Evolutionary conservation across 1,140 invertebrate genomes (phyloP).

Genomic region (Lepidurus arcticus): DNA sequence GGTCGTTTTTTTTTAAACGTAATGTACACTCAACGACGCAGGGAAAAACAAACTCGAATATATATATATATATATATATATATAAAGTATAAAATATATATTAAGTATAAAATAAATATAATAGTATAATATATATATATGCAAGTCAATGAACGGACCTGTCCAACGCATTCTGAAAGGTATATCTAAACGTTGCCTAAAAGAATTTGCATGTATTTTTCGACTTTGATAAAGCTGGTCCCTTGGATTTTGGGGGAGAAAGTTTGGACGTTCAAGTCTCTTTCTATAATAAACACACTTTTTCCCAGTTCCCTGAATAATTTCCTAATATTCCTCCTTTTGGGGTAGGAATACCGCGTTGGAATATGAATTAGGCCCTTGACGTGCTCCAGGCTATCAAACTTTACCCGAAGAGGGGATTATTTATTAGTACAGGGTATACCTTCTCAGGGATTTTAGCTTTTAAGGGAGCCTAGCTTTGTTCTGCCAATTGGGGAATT

Average conservation of each 20-base stretch:
- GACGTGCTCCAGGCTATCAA: too few relatives aligned
- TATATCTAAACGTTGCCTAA: background rate
- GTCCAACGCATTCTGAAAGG: background rate
- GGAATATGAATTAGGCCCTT: background rate
- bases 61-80: too few relatives aligned
- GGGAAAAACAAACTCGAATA: too few relatives aligned
- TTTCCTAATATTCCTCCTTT: background rate
- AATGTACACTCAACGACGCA: too few relatives aligned
- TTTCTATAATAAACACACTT: background rate
- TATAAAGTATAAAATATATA: too few relatives aligned
- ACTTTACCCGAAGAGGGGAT: too few relatives aligned
- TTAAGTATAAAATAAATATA: too few relatives aligned
- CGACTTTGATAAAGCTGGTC: background rate
- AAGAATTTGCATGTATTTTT: background rate
- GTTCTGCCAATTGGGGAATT: background rate
- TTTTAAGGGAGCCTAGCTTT: background rate
- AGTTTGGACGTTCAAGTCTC: background rate
- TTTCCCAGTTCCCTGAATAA: background rate
- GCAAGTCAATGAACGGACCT: too few relatives aligned
- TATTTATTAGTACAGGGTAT: too few relatives aligned
- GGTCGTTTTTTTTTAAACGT: too few relatives aligned
- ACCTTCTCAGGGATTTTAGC: too few relatives aligned
- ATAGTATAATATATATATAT: too few relatives aligned
- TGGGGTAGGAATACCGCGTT: background rate
- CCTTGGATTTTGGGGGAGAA: background rate